Evolutionary conservation across 2,888 invertebrate genomes (phyloP).

Genomic region (Cecidostiba fungosa): DNA sequence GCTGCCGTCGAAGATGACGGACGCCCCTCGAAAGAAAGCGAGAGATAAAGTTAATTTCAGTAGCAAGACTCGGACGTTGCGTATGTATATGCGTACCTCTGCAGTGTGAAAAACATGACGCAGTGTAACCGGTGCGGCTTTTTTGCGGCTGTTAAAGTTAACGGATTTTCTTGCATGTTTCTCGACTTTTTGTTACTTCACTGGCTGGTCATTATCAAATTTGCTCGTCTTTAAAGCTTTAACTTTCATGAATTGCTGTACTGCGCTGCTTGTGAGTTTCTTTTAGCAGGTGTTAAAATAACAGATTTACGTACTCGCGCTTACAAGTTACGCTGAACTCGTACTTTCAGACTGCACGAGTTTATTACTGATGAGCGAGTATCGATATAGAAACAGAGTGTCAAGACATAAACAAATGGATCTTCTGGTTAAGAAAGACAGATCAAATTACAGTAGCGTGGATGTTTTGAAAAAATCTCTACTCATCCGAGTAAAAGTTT

Average conservation of each 20-base stretch:
- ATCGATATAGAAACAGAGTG: background rate
- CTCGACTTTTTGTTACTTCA: constrained; percentile 12
- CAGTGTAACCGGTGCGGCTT: constrained; percentile 11
- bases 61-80: background rate
- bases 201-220: constrained; percentile 52
- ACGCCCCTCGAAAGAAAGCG: constrained; percentile 30
- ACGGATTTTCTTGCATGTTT: constrained; percentile 40
- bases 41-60: constrained; percentile 55
- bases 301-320: constrained; percentile 1
- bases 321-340: background rate
- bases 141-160: constrained; percentile 41
- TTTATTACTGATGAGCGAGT: background rate
- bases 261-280: constrained; percentile 19
- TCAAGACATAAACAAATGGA: no score
- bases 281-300: constrained; percentile 42
- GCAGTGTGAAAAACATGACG: constrained; percentile 7
- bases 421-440: background rate
- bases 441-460: background rate
- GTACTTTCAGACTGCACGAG: background rate
- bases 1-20: constrained; percentile 39
- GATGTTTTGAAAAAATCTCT: background rate
- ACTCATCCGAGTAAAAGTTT: no score
- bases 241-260: constrained; percentile 15
- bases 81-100: background rate
- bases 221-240: constrained; percentile 53